These are phyloP conservation scores for Nyctibius bracteatus DNA, from an alignment of 2,113 vertebrate species.

Conservation along the genomic window DNA sequence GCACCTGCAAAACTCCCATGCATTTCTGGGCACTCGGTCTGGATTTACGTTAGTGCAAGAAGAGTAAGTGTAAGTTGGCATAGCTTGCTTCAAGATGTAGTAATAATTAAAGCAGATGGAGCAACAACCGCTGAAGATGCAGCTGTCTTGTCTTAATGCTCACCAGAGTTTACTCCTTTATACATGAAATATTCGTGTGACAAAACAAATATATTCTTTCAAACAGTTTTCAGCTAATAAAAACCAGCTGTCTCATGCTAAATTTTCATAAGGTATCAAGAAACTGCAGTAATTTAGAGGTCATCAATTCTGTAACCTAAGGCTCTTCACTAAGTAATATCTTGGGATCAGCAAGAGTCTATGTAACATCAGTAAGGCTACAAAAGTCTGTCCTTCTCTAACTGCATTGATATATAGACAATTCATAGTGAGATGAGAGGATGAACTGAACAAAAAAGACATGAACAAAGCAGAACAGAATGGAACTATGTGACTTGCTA, in stretches of 20 bases:
- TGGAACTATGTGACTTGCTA: background rate
- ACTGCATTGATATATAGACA: background rate
- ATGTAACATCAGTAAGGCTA: background rate
- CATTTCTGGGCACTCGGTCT: background rate
- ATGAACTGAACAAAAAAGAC: constrained; percentile 16
- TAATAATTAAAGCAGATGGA: background rate
- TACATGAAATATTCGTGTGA: background rate
- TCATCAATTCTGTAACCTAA: background rate
- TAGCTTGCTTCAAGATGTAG: background rate
- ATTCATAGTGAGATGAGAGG: background rate
- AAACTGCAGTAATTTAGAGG: background rate
- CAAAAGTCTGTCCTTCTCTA: background rate
- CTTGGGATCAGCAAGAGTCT: background rate
- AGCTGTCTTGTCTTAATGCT: background rate
- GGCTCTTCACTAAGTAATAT: background rate
- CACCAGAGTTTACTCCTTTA: background rate
- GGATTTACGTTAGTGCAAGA: background rate
- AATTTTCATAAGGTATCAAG: background rate
- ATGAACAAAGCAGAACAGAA: background rate
- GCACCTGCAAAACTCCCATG: background rate
- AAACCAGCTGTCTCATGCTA: background rate
- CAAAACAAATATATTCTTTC: background rate
- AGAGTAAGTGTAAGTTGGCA: background rate
- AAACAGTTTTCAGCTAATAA: background rate
- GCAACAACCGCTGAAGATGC: background rate